Conservation (phyloP, 1,140 invertebrate species). For the Pseudomyrmex flavicornis region DNA sequence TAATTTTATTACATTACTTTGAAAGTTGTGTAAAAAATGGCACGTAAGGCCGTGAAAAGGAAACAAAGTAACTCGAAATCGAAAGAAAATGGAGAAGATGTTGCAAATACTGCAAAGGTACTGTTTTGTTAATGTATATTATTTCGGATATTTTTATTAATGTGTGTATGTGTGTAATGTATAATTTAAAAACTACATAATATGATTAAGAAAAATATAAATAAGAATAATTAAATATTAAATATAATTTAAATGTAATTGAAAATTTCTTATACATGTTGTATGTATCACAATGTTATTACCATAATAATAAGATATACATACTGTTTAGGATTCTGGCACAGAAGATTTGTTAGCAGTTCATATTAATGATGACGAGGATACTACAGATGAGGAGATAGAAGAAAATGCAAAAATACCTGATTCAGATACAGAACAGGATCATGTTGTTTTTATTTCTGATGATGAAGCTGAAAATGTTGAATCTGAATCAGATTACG, state of each 20-base stretch:
- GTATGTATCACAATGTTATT: too few species aligned
- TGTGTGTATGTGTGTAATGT: background rate
- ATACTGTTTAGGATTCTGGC: constrained; percentile 75
- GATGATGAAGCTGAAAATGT: constrained; percentile 81
- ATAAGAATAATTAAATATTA: background rate
- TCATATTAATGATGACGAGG: constrained; percentile 83
- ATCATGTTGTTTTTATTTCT: constrained; percentile 78
- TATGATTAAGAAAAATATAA: background rate
- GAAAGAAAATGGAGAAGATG: constrained; percentile 23
- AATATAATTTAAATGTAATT: too few species aligned
- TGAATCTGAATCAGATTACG: constrained; percentile 33
- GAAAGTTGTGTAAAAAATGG: constrained; percentile 61
- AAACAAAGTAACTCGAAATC: constrained; percentile 40
- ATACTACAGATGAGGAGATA: constrained; percentile 86
- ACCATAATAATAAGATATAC: constrained; percentile 8
- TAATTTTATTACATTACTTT: background rate
- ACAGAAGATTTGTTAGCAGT: constrained; percentile 75
- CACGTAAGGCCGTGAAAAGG: constrained; percentile 66
- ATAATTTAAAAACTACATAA: background rate
- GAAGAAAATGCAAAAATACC: constrained; percentile 80
- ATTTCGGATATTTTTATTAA: background rate
- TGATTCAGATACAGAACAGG: constrained; percentile 85
- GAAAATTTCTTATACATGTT: too few species aligned
- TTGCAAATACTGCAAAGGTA: constrained; percentile 24
- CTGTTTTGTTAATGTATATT: background rate